Percentiles rank a stretch among this genome's conserved stretches.
phyloP scores from a whole-genome alignment of 2,888 invertebrate genomes.

The Crossocerus cetratus region DNA sequence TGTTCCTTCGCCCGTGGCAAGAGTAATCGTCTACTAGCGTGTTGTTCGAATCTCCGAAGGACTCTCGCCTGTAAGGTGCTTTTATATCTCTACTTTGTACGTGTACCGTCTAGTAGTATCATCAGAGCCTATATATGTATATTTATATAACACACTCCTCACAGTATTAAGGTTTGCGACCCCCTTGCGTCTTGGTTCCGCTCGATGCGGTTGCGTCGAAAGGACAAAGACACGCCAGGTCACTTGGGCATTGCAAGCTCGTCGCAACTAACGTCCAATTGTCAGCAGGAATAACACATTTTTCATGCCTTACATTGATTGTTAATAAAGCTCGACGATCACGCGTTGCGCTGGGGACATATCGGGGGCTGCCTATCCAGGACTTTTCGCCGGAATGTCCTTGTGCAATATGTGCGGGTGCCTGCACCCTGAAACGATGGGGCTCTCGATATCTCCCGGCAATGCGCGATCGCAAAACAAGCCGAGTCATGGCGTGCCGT shows the following conservation, averaged over 20 bases:
- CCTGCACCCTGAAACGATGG: not conserved
- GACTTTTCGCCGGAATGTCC: too few species aligned
- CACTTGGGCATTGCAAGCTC: not conserved
- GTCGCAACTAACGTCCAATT: conserved; percentile 14
- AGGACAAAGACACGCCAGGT: too few species aligned
- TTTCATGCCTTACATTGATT: conserved; percentile 37
- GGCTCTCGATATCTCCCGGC: not conserved
- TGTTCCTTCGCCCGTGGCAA: too few species aligned
- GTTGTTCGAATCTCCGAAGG: conserved; percentile 8
- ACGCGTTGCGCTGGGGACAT: not conserved
- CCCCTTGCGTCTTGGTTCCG: conserved; percentile 5
- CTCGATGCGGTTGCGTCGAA: too few species aligned
- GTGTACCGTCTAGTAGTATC: conserved; percentile 2
- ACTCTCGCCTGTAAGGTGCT: conserved; percentile 30
- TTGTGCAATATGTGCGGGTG: not conserved
- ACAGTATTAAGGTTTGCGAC: conserved; percentile 50
- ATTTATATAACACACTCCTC: conserved; percentile 34
- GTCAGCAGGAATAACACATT: conserved; percentile 24
- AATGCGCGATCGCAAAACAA: not conserved
- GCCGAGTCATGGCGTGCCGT: not conserved
- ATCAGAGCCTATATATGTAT: conserved; percentile 43
- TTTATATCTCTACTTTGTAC: conserved; percentile 28
- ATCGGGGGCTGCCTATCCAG: not conserved
- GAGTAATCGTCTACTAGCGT: not conserved
- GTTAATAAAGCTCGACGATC: conserved; percentile 42